phyloP scores from a whole-genome alignment of 2,797 vertebrate species.

The Anguilla anguilla region DNA sequence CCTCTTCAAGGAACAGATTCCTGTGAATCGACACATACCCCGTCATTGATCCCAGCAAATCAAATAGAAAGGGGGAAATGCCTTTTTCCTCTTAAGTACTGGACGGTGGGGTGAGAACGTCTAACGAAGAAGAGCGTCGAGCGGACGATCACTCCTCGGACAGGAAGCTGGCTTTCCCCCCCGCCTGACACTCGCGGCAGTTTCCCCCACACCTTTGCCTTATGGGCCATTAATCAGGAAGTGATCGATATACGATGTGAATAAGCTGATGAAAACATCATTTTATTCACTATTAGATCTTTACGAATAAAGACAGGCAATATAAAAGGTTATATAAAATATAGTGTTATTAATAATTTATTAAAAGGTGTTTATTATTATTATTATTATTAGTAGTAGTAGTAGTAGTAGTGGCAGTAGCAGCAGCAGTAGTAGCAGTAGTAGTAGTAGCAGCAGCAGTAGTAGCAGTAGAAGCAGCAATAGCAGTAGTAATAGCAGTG shows the following conservation, averaged over 20 bases:
- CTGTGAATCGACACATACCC: conserved; percentile 69
- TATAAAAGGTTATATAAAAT: neutral
- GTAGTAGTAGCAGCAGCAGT: neutral
- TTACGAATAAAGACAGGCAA: too few species aligned
- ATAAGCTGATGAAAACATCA: neutral
- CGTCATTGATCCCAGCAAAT: conserved; percentile 75
- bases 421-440: neutral
- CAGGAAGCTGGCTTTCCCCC: conserved; percentile 23
- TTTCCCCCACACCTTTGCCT: conserved; percentile 32
- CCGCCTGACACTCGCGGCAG: neutral
- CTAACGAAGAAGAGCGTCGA: conserved; percentile 60
- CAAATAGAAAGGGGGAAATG: conserved; percentile 72
- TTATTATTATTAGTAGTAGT: neutral
- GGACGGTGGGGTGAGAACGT: conserved; percentile 59
- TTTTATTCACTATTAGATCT: too few species aligned
- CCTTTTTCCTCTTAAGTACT: conserved; percentile 51
- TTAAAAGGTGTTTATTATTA: neutral
- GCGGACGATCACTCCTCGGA: conserved; percentile 51
- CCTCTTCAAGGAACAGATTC: conserved; percentile 72
- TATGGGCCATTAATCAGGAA: conserved; percentile 18
- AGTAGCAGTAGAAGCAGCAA: too few species aligned
- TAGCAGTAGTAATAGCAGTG: too few species aligned
- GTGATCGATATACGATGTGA: neutral
- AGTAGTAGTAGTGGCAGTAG: neutral
- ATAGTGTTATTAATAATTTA: neutral